phyloP scores from a whole-genome alignment of 2,797 vertebrate species.

The Crocidura indochinensis region DNA sequence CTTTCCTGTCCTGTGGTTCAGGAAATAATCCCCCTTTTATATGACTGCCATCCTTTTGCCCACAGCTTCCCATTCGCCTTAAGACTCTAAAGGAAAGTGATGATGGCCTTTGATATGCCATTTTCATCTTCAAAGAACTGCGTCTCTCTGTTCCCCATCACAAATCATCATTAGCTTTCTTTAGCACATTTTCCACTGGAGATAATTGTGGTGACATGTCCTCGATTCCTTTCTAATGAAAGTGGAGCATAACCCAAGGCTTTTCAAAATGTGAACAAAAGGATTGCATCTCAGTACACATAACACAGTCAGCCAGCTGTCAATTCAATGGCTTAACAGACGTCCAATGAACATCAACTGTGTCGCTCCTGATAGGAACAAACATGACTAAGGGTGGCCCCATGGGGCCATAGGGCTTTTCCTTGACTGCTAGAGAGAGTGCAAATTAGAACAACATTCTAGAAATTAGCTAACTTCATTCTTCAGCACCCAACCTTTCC shows the following conservation, averaged over 20 bases:
- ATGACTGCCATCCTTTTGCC: neutral
- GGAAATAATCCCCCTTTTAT: conserved; percentile 63
- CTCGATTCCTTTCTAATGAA: conserved; percentile 74
- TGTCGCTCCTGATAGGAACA: conserved; percentile 11
- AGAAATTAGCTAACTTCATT: neutral
- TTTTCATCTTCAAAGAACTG: conserved; percentile 60
- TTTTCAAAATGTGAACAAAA: conserved; percentile 78
- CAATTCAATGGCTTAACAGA: conserved; percentile 66
- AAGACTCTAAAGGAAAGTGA: neutral
- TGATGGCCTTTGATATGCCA: conserved; percentile 47
- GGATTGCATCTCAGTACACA: conserved; percentile 65
- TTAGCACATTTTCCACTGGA: conserved; percentile 73
- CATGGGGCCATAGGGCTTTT: neutral
- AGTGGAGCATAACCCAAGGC: conserved; percentile 64
- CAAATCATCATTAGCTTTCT: conserved; percentile 72
- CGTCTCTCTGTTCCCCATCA: neutral
- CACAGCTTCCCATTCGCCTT: neutral
- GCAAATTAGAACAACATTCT: neutral
- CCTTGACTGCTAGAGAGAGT: neutral
- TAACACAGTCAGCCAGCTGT: conserved; percentile 62
- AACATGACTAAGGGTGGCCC: neutral
- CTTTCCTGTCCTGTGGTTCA: conserved; percentile 48
- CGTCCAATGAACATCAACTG: conserved; percentile 15
- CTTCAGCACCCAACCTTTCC: neutral
- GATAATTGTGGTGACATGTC: conserved; percentile 79